Conservation (phyloP, 2,113 vertebrate species). For the Tachuris rubrigastra region DNA sequence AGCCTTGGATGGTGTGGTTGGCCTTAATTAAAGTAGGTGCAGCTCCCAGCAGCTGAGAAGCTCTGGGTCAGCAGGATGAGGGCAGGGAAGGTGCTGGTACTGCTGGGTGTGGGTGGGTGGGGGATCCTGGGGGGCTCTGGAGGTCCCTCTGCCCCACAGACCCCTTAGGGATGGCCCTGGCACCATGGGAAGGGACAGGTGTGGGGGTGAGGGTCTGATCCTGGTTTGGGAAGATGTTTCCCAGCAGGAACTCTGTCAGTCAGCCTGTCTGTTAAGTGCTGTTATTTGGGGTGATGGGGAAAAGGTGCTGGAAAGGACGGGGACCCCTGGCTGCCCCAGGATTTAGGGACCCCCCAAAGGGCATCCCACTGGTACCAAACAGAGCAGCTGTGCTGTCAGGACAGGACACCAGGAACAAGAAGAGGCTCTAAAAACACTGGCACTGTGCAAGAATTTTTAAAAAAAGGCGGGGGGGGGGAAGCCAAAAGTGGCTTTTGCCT, state of each 20-base stretch:
- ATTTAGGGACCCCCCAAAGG: accelerated
- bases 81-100: not conserved
- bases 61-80: not conserved
- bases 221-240: not conserved
- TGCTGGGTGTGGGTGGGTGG: not conserved
- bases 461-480: accelerated
- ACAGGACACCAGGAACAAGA: accelerated
- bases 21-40: not conserved
- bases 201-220: not conserved
- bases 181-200: not conserved
- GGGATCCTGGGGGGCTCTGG: not conserved
- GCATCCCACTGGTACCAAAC: not conserved
- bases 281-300: accelerated
- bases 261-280: accelerated
- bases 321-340: accelerated
- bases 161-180: not conserved
- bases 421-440: not conserved
- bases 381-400: not conserved
- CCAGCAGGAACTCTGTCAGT: not conserved
- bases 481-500: not conserved
- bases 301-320: not conserved
- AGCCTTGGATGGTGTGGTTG: not conserved
- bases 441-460: not conserved
- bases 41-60: not conserved
- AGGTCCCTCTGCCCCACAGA: not conserved